Evolutionary conservation across 30 jellyfish, hydroid and myxozoan species (phyloP), one percentile per base, ranked within the genome.

Genomic region (Turritopsis rubra): DNA sequence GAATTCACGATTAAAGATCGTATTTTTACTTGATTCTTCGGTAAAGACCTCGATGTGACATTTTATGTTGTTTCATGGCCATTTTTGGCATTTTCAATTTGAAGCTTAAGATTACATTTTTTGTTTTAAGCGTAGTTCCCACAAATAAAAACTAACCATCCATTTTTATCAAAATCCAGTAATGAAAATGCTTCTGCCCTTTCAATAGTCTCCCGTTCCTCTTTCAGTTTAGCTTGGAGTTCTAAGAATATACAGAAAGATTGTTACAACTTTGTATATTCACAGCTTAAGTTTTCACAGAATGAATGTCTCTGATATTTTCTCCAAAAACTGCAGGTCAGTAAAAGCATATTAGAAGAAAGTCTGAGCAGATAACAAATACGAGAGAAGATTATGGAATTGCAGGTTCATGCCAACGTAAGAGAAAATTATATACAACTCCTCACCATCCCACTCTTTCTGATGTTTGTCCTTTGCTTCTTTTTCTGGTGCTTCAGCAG

Each of bases 381-480:
- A n/a, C n/a, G n/a, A n/a, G n/a, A n/a, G n/a, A n/a, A n/a, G n/a
- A n/a, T n/a, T n/a, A n/a, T n/a, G n/a, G n/a, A n/a, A n/a, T n/a
- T n/a, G n/a, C n/a, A n/a, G n/a, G n/a, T n/a, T n/a, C n/a, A n/a
- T n/a, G n/a, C n/a, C n/a, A n/a, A n/a, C n/a, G n/a, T n/a, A n/a
- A n/a, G n/a, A n/a, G 72, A 60, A 60, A 17, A 60, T 17, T 17
- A 17, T 17, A 18, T 17, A 18, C n/a, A n/a, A n/a, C n/a, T n/a
- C n/a, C 77, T 21, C 22, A 91, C 98, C 98, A 72, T 93, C 96
- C 86, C 95, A 93, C 28, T 81, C 91, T 73, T 89, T 83, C 81
- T 93, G 90, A 24, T 93, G 97, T 28, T 88, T 79, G 1, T 93
- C 99, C 78, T 88, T 93, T 25, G 99, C 99, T 65, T 87, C 96